Conservation (phyloP, 2,797 vertebrate genomes). For the Anisognathus igniventris region DNA sequence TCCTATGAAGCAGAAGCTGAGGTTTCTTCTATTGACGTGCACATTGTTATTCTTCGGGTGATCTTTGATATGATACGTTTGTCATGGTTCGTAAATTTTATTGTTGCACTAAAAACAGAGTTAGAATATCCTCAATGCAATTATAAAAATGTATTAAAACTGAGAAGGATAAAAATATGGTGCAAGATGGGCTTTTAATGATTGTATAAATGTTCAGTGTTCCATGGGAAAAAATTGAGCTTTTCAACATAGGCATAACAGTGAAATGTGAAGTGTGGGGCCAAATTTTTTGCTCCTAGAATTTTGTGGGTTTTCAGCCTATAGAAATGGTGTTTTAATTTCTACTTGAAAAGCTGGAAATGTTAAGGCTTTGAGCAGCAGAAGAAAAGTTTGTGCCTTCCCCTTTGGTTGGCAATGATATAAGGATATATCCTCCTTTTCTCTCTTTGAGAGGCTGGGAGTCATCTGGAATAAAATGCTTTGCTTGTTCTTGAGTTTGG, state of each 20-base stretch:
- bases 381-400: not conserved
- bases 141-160: conserved; percentile 83
- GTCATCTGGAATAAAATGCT: not conserved
- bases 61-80: conserved; percentile 75
- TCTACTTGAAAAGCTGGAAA: not conserved
- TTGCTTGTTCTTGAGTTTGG: not conserved
- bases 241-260: conserved; percentile 2
- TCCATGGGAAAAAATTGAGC: conserved; percentile 53
- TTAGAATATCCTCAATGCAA: conserved; percentile 80
- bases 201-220: conserved; percentile 78
- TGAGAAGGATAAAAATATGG: conserved; percentile 76
- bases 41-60: conserved; percentile 76
- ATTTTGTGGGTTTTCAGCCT: not conserved
- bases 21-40: not conserved
- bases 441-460: not conserved
- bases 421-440: not conserved
- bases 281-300: not conserved
- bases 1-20: not conserved
- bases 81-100: conserved; percentile 80
- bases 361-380: not conserved
- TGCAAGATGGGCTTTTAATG: conserved; percentile 78
- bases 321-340: not conserved
- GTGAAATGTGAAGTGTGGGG: not conserved
- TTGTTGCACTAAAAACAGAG: conserved; percentile 81
- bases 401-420: not conserved